phyloP scores from a whole-genome alignment of 2,113 vertebrate genomes.

The Pelmatolapia mariae region DNA sequence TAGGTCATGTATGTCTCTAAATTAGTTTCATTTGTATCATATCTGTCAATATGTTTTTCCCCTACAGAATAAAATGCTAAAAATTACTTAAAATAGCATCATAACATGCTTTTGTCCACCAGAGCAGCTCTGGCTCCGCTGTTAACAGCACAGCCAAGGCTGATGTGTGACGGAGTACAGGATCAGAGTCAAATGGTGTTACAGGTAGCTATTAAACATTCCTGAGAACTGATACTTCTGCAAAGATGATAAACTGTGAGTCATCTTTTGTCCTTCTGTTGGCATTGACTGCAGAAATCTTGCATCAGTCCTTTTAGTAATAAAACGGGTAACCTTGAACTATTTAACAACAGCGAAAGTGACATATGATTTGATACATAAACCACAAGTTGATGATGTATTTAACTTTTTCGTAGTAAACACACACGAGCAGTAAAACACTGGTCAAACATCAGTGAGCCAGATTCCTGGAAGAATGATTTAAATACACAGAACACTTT shows the following conservation, averaged over 20 bases:
- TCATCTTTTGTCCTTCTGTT: not conserved
- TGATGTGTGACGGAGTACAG: not conserved
- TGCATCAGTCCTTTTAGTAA: not conserved
- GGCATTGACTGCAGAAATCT: not conserved
- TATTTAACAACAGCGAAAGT: not conserved
- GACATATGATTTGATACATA: not conserved
- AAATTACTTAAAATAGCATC: not conserved
- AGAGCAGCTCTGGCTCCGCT: not conserved
- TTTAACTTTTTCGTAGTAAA: not conserved
- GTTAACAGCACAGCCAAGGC: not conserved
- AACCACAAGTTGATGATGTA: not conserved
- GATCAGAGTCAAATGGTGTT: not conserved
- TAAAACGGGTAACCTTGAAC: not conserved
- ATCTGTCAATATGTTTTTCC: not conserved
- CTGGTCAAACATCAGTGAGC: not conserved
- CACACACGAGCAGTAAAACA: not conserved
- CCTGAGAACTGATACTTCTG: not conserved
- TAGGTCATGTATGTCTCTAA: not conserved
- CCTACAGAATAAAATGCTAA: not conserved
- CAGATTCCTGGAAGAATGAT: not conserved
- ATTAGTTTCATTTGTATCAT: not conserved
- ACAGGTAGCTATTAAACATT: not conserved
- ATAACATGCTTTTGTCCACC: not conserved
- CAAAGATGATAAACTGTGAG: not conserved
- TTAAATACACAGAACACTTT: not conserved